Percentiles rank a stretch among this genome's conserved stretches.
Conservation (phyloP, 2,888 invertebrate species). For the Drosophila antonietae region DNA sequence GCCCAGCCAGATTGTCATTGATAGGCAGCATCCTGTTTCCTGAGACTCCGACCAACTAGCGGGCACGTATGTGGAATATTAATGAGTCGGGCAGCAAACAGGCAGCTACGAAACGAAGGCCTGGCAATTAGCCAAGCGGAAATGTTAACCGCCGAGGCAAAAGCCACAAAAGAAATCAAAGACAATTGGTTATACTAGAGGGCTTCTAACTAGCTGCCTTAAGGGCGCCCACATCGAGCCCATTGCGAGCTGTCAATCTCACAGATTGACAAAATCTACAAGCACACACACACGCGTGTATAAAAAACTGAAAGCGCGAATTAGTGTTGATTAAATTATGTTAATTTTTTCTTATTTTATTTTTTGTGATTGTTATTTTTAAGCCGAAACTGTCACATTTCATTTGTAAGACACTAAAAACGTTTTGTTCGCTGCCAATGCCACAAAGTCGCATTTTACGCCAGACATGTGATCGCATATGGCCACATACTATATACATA, state of each 20-base stretch:
- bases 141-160: slow-evolving; percentile 30
- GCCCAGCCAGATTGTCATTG: slow-evolving; percentile 55
- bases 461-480: slow-evolving; percentile 63
- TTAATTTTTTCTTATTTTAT: slow-evolving; percentile 54
- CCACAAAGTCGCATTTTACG: slow-evolving; percentile 54
- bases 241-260: slow-evolving; percentile 54
- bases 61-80: slow-evolving; percentile 49
- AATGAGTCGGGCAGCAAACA: slow-evolving; percentile 43
- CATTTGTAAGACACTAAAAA: slow-evolving; percentile 78
- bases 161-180: not conserved
- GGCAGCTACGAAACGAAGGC: slow-evolving; percentile 24
- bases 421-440: slow-evolving; percentile 72
- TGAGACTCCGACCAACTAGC: slow-evolving; percentile 43
- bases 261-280: slow-evolving; percentile 14
- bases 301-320: slow-evolving; percentile 64
- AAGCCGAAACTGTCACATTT: slow-evolving; percentile 76
- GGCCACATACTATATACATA: slow-evolving; percentile 29
- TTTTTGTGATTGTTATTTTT: slow-evolving; percentile 62
- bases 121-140: slow-evolving; percentile 68
- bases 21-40: slow-evolving; percentile 80
- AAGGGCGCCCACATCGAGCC: slow-evolving; percentile 70
- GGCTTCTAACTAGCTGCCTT: slow-evolving; percentile 24
- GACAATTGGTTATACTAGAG: not conserved
- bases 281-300: not conserved
- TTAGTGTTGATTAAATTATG: slow-evolving; percentile 80